These are phyloP conservation scores for Abrostola triplasia DNA, from an alignment of 2,888 invertebrate species.

Conservation along the genomic window DNA sequence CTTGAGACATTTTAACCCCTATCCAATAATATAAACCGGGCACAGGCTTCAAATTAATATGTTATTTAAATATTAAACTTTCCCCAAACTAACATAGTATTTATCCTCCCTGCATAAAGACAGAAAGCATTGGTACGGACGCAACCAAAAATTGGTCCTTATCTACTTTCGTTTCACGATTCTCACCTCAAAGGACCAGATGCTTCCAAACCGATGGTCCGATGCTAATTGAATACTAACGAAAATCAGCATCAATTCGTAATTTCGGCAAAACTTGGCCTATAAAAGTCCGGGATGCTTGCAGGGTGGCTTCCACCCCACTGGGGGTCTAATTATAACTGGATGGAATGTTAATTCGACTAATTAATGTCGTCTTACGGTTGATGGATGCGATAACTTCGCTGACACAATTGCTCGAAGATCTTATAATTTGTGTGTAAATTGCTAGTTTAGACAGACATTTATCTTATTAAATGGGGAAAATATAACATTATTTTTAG, in stretches of 20 bases:
- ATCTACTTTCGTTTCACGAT: slow-evolving; percentile 11
- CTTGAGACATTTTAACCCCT: neutral
- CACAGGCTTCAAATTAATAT: no score
- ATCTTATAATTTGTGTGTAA: slow-evolving; percentile 39
- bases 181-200: slow-evolving; percentile 44
- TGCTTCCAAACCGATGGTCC: slow-evolving; percentile 43
- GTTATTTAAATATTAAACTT: no score
- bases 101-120: neutral
- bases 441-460: slow-evolving; percentile 32
- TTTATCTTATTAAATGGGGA: neutral
- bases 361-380: slow-evolving; percentile 62
- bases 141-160: slow-evolving; percentile 20
- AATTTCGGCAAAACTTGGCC: slow-evolving; percentile 47
- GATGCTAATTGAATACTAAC: slow-evolving; percentile 50
- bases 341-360: slow-evolving; percentile 61
- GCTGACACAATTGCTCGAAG: slow-evolving; percentile 31
- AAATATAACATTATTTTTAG: neutral
- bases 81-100: no score
- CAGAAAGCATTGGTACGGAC: slow-evolving; percentile 6
- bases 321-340: slow-evolving; percentile 53
- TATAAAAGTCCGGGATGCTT: slow-evolving; percentile 43
- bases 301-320: slow-evolving; percentile 16
- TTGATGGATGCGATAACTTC: slow-evolving; percentile 60
- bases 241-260: slow-evolving; percentile 57
- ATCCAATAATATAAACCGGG: neutral